A percentile compares a stretch with the other conserved stretches of the same genome.
These are phyloP conservation scores for Apodemia hepburni DNA, from an alignment of 2,888 invertebrate genomes.

Conservation along the genomic window DNA sequence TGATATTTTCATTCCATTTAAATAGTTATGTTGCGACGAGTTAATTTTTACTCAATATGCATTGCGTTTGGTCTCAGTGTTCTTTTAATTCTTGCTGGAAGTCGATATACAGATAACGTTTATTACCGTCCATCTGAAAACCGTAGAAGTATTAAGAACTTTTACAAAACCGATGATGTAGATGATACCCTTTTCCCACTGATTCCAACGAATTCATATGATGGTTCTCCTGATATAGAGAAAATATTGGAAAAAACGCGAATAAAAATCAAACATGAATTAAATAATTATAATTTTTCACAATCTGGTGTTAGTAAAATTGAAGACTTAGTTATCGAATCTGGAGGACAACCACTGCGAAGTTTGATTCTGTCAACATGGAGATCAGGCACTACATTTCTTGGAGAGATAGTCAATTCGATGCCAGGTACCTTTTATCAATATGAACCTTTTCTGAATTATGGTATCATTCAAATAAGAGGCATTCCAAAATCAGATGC, in stretches of 20 bases:
- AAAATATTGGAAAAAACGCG: slow-evolving; percentile 61
- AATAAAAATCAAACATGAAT: slow-evolving; percentile 55
- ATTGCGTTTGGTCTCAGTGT: slow-evolving; percentile 75
- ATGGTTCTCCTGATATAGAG: slow-evolving; percentile 58
- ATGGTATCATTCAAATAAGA: slow-evolving; percentile 90
- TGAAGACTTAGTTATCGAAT: slow-evolving; percentile 84
- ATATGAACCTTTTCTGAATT: slow-evolving; percentile 92
- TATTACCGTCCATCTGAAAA: slow-evolving; percentile 69
- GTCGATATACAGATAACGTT: slow-evolving; percentile 76
- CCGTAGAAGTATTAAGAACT: slow-evolving; percentile 62
- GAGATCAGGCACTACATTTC: slow-evolving; percentile 94
- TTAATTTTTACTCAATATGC: slow-evolving; percentile 76
- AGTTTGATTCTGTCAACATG: slow-evolving; percentile 93
- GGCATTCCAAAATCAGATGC: slow-evolving; percentile 84
- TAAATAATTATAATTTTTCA: slow-evolving; percentile 61
- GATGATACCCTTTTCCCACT: slow-evolving; percentile 51
- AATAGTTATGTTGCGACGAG: slow-evolving; percentile 72
- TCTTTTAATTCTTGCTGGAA: slow-evolving; percentile 75
- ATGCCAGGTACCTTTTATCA: slow-evolving; percentile 94
- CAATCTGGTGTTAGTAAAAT: slow-evolving; percentile 73
- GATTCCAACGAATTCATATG: slow-evolving; percentile 57
- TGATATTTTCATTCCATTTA: slow-evolving; percentile 43
- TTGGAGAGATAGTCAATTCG: slow-evolving; percentile 91
- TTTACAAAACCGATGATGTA: slow-evolving; percentile 82
- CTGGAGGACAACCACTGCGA: slow-evolving; percentile 85